These are phyloP conservation scores for Dynastes hyllus DNA, from an alignment of 2,888 invertebrate species.

Conservation along the genomic window DNA sequence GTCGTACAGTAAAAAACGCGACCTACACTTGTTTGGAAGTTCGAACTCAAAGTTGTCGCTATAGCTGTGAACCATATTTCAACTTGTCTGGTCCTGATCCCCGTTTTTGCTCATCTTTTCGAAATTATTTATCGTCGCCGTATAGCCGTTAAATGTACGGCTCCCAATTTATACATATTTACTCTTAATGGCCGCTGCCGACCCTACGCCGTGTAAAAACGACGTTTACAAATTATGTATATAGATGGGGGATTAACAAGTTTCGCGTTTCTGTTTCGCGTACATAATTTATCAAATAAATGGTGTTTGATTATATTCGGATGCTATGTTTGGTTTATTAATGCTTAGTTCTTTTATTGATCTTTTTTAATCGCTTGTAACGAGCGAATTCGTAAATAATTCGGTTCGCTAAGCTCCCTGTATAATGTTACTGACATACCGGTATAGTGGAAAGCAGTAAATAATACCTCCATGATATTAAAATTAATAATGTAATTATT, in stretches of 20 bases:
- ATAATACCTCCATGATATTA: too few relatives aligned
- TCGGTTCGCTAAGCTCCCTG: too few relatives aligned
- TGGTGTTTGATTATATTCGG: slow-evolving; percentile 6
- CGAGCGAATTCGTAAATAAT: too few relatives aligned
- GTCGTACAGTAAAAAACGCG: background rate
- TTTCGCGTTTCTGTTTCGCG: background rate
- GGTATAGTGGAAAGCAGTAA: too few relatives aligned
- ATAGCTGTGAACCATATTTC: background rate
- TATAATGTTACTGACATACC: too few relatives aligned
- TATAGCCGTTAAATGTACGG: slow-evolving; percentile 10
- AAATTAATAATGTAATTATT: too few relatives aligned
- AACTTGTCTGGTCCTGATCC: background rate
- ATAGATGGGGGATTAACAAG: slow-evolving; percentile 6
- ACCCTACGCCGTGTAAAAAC: slow-evolving; percentile 6
- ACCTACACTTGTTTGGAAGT: background rate
- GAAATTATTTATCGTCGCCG: slow-evolving; percentile 4
- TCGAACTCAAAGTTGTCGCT: background rate
- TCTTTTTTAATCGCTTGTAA: slow-evolving; percentile 3
- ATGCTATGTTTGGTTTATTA: background rate
- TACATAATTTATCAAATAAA: slow-evolving; percentile 6
- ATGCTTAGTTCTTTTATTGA: background rate
- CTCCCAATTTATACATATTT: slow-evolving; percentile 12
- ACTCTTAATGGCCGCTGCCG: background rate
- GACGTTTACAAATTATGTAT: background rate
- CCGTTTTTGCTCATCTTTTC: background rate